These are phyloP conservation scores for Triplophysa bombifrons DNA, from an alignment of 2,797 vertebrate species.

Conservation along the genomic window DNA sequence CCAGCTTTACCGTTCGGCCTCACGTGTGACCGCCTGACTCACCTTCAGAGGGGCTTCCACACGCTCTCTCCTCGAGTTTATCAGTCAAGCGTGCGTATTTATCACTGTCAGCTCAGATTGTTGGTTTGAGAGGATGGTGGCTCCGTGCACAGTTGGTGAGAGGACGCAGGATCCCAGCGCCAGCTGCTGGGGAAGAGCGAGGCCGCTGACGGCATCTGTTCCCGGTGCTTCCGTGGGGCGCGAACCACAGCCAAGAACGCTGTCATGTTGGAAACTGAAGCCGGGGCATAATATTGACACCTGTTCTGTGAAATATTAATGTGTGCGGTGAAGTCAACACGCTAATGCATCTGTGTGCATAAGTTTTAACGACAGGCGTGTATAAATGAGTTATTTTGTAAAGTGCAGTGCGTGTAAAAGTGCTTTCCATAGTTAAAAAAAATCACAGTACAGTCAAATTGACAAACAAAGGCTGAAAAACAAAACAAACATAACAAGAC, in stretches of 20 bases:
- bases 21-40: slow-evolving; percentile 29
- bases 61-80: slow-evolving; percentile 46
- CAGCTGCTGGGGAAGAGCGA: slow-evolving; percentile 58
- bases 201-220: slow-evolving; percentile 61
- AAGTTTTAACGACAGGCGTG: background rate
- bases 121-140: slow-evolving; percentile 39
- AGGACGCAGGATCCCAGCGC: slow-evolving; percentile 55
- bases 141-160: slow-evolving; percentile 56
- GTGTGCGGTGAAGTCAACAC: slow-evolving; percentile 34
- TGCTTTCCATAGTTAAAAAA: slow-evolving; percentile 9
- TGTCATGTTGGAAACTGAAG: slow-evolving; percentile 46
- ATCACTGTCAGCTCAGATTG: slow-evolving; percentile 50
- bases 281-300: slow-evolving; percentile 53
- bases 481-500: slow-evolving; percentile 4
- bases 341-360: slow-evolving; percentile 31
- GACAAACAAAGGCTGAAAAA: slow-evolving; percentile 11
- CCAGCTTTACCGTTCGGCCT: slow-evolving; percentile 15
- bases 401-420: background rate
- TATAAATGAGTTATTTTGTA: background rate
- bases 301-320: slow-evolving; percentile 60
- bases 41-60: slow-evolving; percentile 49
- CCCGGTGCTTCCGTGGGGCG: slow-evolving; percentile 53
- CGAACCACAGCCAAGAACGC: slow-evolving; percentile 48
- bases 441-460: slow-evolving; percentile 22
- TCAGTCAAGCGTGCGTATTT: slow-evolving; percentile 50